Conservation (phyloP, 2,888 invertebrate species). For the Thera obeliscata region DNA sequence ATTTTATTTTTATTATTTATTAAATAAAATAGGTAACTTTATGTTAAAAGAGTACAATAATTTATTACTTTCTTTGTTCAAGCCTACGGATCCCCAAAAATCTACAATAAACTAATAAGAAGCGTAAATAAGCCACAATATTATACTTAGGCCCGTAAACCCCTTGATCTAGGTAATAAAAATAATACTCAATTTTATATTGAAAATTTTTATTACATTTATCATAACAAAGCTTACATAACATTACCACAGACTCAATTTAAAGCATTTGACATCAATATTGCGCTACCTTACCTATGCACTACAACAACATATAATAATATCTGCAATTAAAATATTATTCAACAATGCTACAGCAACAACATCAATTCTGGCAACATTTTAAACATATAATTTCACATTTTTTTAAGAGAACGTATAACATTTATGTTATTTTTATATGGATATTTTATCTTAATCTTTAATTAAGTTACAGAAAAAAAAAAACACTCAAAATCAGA, state of each 20-base stretch:
- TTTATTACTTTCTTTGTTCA: too few relatives aligned
- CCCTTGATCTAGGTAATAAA: too few relatives aligned
- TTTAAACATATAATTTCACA: constrained; percentile 3
- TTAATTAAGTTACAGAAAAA: too few relatives aligned
- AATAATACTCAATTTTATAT: neutral
- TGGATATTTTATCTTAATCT: too few relatives aligned
- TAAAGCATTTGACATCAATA: constrained; percentile 55
- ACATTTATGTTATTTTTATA: neutral
- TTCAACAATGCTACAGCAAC: constrained; percentile 5
- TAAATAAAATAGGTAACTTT: too few relatives aligned
- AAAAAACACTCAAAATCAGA: too few relatives aligned
- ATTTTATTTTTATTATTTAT: too few relatives aligned
- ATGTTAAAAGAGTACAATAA: too few relatives aligned
- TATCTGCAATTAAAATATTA: neutral
- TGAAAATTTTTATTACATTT: constrained; percentile 61
- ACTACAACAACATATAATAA: constrained; percentile 11
- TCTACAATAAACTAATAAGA: too few relatives aligned
- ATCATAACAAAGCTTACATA: constrained; percentile 59
- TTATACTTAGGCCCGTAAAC: too few relatives aligned
- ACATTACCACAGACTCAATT: constrained; percentile 60
- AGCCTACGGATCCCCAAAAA: too few relatives aligned
- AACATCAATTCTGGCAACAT: constrained; percentile 15
- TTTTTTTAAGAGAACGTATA: neutral
- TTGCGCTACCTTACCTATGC: constrained; percentile 16
- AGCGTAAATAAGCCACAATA: too few relatives aligned